Conservation (phyloP, 2,113 vertebrate species). For the Pica pica region DNA sequence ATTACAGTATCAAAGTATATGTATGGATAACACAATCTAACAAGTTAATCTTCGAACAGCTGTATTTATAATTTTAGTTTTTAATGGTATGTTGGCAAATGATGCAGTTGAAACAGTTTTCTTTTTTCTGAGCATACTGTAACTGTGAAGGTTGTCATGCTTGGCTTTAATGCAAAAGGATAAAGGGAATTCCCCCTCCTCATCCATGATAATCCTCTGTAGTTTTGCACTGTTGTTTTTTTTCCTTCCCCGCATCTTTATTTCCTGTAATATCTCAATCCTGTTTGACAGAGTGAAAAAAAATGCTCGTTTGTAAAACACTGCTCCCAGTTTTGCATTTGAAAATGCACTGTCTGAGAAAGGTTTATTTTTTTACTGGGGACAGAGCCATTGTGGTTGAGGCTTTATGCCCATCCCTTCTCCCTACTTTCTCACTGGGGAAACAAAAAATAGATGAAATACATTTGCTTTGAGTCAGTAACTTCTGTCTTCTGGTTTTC, state of each 20-base stretch:
- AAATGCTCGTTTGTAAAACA: not conserved
- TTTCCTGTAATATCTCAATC: not conserved
- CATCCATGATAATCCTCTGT: not conserved
- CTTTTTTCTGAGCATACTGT: not conserved
- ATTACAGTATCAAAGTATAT: not conserved
- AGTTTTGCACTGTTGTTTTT: not conserved
- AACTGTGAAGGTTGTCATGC: not conserved
- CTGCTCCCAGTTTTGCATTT: not conserved
- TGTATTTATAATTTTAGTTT: not conserved
- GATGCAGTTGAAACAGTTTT: not conserved
- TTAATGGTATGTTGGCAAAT: not conserved
- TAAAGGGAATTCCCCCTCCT: not conserved
- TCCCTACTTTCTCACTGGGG: not conserved
- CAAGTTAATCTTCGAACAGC: not conserved
- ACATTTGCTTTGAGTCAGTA: conserved; percentile 39
- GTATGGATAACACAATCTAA: not conserved
- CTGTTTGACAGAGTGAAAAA: not conserved
- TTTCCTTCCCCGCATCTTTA: not conserved
- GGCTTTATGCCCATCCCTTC: not conserved
- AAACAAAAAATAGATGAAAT: conserved; percentile 14
- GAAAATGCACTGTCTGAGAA: not conserved
- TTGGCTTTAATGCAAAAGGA: not conserved
- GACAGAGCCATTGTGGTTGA: not conserved
- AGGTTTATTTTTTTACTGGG: not conserved
- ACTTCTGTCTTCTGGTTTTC: conserved; percentile 44